Evolutionary conservation across 1,140 invertebrate genomes (phyloP), one percentile per base, ranked within the genome.

Genomic region (Triops cancriformis): DNA sequence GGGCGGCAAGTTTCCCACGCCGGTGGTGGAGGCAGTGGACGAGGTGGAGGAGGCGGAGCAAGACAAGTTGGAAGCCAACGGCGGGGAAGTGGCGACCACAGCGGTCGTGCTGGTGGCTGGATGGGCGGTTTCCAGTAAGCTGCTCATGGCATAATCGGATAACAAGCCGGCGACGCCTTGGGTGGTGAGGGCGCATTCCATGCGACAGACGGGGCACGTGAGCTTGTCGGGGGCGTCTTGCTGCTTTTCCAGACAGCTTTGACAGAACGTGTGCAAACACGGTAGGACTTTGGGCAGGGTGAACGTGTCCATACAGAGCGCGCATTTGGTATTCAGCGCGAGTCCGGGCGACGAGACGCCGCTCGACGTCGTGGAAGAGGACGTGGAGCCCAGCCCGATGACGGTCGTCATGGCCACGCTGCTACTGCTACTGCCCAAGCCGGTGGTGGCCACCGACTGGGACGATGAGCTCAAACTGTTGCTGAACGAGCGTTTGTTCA

Each of bases 181-280:
- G 23, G 84, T 84, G 41, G 87, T 86, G 51, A 91, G 84, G 43
- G 87, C 86, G 79, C 89, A 90, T 82, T 92, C 91, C 73, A 89
- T 86, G 79, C 93, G 90, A 85, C 94, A 95, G 80, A 90, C 90
- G 1, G 93, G 90, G 84, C 94, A 96, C 72, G 89, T 89, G 75
- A 93, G 88, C 86, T 94, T 94, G 80, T 94, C 93, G 73, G 91
- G 88, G 83, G 90, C 88, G 51, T 89, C 89, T 83, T 89, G 87
- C 80, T 88, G 87, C 80, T 91, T 89, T 83, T 94, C 93, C 80
- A 94, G 85, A 85, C 93, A 95, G 80, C 87, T 86, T 83, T 91
- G 89, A 85, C 93, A 95, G 83, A 93, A 93, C 11, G 91, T 91
- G 85, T 94, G 93, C 81, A 93, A 92, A 86, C 93, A 95, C 81